Evolutionary conservation across 2,113 vertebrate species (phyloP).

Genomic region (Phaetusa simplex): DNA sequence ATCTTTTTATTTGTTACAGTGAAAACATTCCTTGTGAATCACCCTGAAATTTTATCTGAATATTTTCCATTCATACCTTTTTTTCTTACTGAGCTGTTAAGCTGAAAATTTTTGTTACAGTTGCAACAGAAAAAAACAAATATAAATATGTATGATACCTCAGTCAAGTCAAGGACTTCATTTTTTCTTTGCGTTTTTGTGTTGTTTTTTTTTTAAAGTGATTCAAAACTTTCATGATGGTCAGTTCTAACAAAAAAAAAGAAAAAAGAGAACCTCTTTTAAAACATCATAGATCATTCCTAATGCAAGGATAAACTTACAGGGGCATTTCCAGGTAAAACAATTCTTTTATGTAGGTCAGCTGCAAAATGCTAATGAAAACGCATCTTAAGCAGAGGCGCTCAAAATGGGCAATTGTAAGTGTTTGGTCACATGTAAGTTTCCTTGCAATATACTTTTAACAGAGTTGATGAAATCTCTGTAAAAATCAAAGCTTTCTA

Average conservation of each 20-base stretch:
- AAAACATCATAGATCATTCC: neutral
- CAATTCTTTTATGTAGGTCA: conserved; percentile 32
- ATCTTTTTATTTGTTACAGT: neutral
- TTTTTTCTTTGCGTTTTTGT: neutral
- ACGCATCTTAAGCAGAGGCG: neutral
- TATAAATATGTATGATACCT: neutral
- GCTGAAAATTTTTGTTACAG: neutral
- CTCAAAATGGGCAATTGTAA: neutral
- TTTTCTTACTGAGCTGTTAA: neutral
- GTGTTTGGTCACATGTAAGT: neutral
- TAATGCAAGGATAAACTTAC: neutral
- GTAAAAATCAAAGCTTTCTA: neutral
- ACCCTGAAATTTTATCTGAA: neutral
- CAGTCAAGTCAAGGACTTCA: neutral
- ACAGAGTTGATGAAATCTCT: neutral
- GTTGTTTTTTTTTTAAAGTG: neutral
- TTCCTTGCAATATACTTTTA: neutral
- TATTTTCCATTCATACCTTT: neutral
- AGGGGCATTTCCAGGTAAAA: conserved; percentile 28
- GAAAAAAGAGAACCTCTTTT: neutral
- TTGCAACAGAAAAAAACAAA: neutral
- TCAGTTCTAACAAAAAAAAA: neutral
- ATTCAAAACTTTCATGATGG: neutral
- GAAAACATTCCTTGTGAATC: neutral
- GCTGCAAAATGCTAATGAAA: conserved; percentile 6